phyloP scores from a whole-genome alignment of 2,113 vertebrate genomes.

The Pelusios castaneus region DNA sequence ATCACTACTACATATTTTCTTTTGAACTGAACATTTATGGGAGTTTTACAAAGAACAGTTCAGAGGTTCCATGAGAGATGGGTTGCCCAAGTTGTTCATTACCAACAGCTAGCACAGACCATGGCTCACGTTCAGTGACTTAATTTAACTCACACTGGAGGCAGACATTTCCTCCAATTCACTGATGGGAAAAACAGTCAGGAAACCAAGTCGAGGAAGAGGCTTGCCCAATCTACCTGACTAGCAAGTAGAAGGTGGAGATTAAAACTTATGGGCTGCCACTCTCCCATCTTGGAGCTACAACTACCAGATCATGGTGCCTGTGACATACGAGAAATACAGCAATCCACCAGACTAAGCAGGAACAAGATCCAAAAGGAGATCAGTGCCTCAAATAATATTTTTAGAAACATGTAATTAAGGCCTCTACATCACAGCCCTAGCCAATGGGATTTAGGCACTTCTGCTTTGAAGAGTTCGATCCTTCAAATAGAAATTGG shows the following conservation, averaged over 20 bases:
- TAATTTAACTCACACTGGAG: neutral
- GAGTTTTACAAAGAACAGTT: neutral
- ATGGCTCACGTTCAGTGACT: too few relatives aligned
- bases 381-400: neutral
- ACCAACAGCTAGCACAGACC: too few relatives aligned
- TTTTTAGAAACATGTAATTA: neutral
- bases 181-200: neutral
- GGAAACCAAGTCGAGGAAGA: too few relatives aligned
- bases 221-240: neutral
- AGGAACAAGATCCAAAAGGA: neutral
- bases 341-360: accelerated
- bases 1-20: neutral
- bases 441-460: constrained; percentile 15
- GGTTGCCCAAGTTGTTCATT: neutral
- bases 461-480: neutral
- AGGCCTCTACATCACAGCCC: neutral
- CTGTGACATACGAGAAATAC: neutral
- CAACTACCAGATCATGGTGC: neutral
- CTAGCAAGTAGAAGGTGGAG: neutral
- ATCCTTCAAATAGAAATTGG: neutral
- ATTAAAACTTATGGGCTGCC: neutral
- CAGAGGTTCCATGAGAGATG: neutral
- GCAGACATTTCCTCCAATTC: neutral
- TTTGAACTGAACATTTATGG: neutral
- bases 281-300: neutral